Evolutionary conservation across 1,140 invertebrate species (phyloP), one percentile per base, ranked within the genome.

Genomic region (Acyrthosiphon pisum): DNA sequence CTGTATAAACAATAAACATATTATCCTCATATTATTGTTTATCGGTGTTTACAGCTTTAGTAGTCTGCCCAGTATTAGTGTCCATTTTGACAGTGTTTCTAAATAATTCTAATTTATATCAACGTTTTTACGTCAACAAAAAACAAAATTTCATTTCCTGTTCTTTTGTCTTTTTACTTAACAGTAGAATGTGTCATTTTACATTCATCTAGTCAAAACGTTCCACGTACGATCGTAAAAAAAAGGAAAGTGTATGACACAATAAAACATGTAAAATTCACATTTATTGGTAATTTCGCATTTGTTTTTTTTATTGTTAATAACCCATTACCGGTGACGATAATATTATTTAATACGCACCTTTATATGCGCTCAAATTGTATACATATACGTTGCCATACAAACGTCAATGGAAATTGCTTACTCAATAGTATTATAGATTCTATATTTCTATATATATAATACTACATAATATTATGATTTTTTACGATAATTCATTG

Each of bases 171-270:
- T 89, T 53, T 35, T 53, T 89, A 89, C 87, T 56, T 56, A 37
- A 56, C 87, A 37, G n/a, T 26, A 23, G 87, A 89, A 56, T 56
- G 48, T 56, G 87, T 89, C 23, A 26, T 53, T 56, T 53, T 89
- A 22, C 22, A 53, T 89, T 89, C 50, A n/a, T 89, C 35, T 37
- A 56, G 35, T 89, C 48, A 53, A 89, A 89, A 89, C 44, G 23
- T 89, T 89, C 30, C n/a, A 89, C 48, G 87, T 56, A n/a, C 48
- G 30, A 35, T 89, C 46, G 48, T 26, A 37, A 53, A 89, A 89
- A 89, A 89, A 89, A 56, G 87, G 87, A 89, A 89, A 89, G 87
- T 89, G n/a, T 37, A 53, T 89, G 87, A 89, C 35, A 89, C 87
- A 89, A 89, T 89, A 89, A 89, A 41, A 89, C 35, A 53, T 89